These are phyloP conservation scores for Dromiciops gliroides DNA, from an alignment of 2,113 vertebrate genomes.

Conservation along the genomic window DNA sequence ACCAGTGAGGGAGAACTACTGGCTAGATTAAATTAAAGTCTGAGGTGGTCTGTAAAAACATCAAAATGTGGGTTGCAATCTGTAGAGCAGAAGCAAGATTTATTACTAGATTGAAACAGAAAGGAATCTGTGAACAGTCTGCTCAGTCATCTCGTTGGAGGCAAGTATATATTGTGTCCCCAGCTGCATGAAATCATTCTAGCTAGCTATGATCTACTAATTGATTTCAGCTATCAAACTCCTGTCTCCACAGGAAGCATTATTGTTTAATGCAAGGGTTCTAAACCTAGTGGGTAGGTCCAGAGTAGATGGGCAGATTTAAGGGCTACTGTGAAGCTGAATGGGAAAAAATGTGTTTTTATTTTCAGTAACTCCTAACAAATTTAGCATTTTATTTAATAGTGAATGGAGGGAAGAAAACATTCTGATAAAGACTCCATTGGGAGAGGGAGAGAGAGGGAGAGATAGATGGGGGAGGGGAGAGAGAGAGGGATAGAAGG, in stretches of 20 bases:
- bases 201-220: background rate
- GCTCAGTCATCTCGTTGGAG: background rate
- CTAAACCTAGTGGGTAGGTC: background rate
- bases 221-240: background rate
- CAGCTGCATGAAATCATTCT: background rate
- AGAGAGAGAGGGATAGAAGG: too few species aligned
- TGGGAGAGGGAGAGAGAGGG: background rate
- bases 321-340: background rate
- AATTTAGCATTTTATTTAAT: background rate
- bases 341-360: background rate
- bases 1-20: background rate
- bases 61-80: background rate
- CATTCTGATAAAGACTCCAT: background rate
- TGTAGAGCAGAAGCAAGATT: background rate
- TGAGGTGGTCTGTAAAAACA: background rate
- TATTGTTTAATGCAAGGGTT: background rate
- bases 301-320: background rate
- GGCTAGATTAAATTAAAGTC: background rate
- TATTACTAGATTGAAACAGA: background rate
- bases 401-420: background rate
- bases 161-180: background rate
- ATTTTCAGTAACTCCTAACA: background rate
- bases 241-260: background rate
- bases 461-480: too few species aligned
- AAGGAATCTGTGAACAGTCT: background rate